Evolutionary conservation across 1,140 invertebrate genomes (phyloP).

Genomic region (Drosophila repletoides): DNA sequence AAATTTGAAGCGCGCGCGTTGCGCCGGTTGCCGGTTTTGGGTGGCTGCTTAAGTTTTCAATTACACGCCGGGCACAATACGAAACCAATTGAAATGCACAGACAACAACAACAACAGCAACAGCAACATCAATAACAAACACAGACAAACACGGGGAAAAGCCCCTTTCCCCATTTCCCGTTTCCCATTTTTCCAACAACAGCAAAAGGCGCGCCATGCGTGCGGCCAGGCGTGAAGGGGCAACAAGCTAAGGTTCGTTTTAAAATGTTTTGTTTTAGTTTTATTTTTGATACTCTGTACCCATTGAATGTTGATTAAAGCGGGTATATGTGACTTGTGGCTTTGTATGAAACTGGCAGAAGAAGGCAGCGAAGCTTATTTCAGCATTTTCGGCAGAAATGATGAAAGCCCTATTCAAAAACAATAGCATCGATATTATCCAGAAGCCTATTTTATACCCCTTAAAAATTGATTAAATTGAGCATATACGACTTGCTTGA

Average conservation of each 20-base stretch:
- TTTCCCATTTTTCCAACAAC: neutral
- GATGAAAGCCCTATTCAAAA: too few relatives aligned
- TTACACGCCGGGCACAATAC: conserved; percentile 65
- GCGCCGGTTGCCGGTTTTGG: too few relatives aligned
- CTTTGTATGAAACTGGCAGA: too few relatives aligned
- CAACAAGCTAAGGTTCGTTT: conserved; percentile 16
- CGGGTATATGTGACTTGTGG: too few relatives aligned
- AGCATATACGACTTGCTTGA: too few relatives aligned
- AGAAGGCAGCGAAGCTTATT: too few relatives aligned
- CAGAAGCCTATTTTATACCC: too few relatives aligned
- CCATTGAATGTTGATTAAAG: too few relatives aligned
- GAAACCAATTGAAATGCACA: conserved; percentile 70
- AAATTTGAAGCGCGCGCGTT: conserved; percentile 53
- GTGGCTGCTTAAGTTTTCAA: conserved; percentile 71
- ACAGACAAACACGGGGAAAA: neutral
- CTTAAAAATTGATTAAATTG: too few relatives aligned
- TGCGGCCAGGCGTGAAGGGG: conserved; percentile 60
- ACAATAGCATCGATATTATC: too few relatives aligned
- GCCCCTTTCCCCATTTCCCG: neutral
- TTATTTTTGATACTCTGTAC: conserved; percentile 25
- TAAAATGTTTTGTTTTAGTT: conserved; percentile 17
- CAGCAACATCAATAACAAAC: conserved; percentile 12
- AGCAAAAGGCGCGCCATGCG: conserved; percentile 64
- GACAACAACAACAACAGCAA: conserved; percentile 41
- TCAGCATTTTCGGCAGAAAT: too few relatives aligned